phyloP scores from a whole-genome alignment of 2,797 vertebrate genomes.

The Gallinago solitaria region DNA sequence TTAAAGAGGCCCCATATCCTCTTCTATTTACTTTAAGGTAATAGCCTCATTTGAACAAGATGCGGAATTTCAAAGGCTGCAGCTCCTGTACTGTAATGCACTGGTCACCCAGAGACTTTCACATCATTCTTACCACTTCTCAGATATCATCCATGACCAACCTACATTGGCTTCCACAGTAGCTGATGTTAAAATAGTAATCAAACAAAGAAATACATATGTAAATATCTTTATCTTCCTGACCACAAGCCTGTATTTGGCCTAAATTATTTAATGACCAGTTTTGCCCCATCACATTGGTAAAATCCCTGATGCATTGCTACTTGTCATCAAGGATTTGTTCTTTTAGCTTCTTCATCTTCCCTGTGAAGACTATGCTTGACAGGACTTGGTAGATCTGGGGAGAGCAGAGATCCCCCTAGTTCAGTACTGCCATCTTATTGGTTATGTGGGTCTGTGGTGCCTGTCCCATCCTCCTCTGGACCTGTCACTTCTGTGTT shows the following conservation, averaged over 20 bases:
- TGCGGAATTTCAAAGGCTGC: background rate
- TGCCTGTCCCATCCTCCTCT: background rate
- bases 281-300: background rate
- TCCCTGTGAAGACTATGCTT: background rate
- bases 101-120: background rate
- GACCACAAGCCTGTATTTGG: background rate
- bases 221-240: background rate
- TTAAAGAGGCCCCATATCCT: background rate
- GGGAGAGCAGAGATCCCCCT: background rate
- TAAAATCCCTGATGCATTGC: background rate
- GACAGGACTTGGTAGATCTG: background rate
- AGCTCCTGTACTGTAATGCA: background rate
- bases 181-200: background rate
- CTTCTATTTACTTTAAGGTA: background rate
- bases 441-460: rapidly evolving
- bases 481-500: background rate
- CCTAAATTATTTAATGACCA: background rate
- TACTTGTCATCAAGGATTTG: background rate
- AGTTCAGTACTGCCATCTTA: background rate
- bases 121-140: background rate
- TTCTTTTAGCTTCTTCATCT: background rate
- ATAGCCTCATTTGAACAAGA: background rate
- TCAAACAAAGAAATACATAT: background rate
- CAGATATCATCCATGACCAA: background rate
- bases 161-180: background rate